Base-by-base conservation (phyloP, 2,113 vertebrate genomes). In the Reinhardtius hippoglossoides region DNA sequence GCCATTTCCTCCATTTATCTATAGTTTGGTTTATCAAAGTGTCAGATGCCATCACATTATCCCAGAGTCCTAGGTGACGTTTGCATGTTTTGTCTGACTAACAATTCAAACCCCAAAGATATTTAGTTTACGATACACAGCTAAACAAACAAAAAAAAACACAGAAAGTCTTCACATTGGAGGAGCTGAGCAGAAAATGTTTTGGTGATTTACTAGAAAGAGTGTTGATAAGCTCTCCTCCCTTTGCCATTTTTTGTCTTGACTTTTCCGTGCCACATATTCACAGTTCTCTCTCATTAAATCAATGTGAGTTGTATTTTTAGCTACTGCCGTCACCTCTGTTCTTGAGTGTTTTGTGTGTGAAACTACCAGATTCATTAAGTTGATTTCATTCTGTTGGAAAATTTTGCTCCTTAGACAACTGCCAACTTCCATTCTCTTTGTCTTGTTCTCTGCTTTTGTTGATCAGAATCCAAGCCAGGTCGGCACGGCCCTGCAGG, bases 401-500 rank as follows among this genome's bases (percentile, higher is more conserved):
- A n/a, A 56, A 20, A 50, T 9, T 7, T 55, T 16, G 55, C 20
- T 50, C 48, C 44, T 7, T 31, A 4, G 52, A 35, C 0, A 0
- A 62, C 73, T 57, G 62, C 70, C 56, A 57, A 23, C 67, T 57
- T 40, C 6, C 13, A 10, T 42, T 42, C 12, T 64, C 9, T 71
- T 16, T 62, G 18, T 64, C 23, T 54, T 9, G 27, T 16, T 64
- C 61, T 35, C 15, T 66, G 14, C 65, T 26, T 13, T 72, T 67
- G 16, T 65, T 59, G 59, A 8, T 73, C 88, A 98, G 98, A 99
- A 99, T 87, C 98, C 97, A 26, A 97, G 96, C 58, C 97, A 99
- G 91, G 97, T 99, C 0, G 97, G 97, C 76, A 99, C 97, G 2
- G 97, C 98, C 55, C 95, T 99, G 79, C 98, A 99, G 90, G 97